Base-by-base conservation (phyloP, 1,140 invertebrate species). In the Chymomyza costata region DNA sequence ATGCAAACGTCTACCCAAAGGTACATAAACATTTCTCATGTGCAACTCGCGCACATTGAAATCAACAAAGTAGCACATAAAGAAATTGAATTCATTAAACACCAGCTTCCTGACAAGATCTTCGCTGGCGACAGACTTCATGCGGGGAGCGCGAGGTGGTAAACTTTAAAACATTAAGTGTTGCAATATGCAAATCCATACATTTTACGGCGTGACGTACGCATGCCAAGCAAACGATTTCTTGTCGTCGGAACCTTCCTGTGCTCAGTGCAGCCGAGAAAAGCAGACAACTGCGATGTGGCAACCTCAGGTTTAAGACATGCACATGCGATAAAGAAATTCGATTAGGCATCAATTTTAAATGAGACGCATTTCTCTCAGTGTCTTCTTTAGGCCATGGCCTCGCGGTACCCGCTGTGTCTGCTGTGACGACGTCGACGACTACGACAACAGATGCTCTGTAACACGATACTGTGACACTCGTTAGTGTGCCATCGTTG, bases 341-440 rank as follows among this genome's bases (percentile, higher is more conserved):
- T 82, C 76, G 76, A 82, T 82, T 82, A 82, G 66, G 78, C 76
- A 82, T 82, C 76, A 76, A 80, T 80, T 80, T 76, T 81, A 81
- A 80, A 80, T 81, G 74, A 81, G 74, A 81, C 69, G 66, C 76
- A 59, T 65, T 69, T 65, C 52, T 25, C 3, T 25, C 21, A 25
- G 3, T 25, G 21, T 25, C 21, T 3, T 25, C 21, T 25, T 3
- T 25, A 5, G 21, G 21, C 21, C 21, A 25, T 25, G 21, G n/a
- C n/a, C n/a, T n/a, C n/a, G n/a, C n/a, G n/a, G n/a, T n/a, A n/a
- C n/a, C n/a, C n/a, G n/a, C 37, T n/a, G 37, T 34, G 31, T 34
- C 31, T 6, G 13, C 31, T 6, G 25, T 28, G 5, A 10, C 25
- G 10, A 5, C 25, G 5, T 28, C 5, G 5, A 28, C 5, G 21